phyloP scores from a whole-genome alignment of 2,113 vertebrate genomes.

The Aldabrachelys gigantea region DNA sequence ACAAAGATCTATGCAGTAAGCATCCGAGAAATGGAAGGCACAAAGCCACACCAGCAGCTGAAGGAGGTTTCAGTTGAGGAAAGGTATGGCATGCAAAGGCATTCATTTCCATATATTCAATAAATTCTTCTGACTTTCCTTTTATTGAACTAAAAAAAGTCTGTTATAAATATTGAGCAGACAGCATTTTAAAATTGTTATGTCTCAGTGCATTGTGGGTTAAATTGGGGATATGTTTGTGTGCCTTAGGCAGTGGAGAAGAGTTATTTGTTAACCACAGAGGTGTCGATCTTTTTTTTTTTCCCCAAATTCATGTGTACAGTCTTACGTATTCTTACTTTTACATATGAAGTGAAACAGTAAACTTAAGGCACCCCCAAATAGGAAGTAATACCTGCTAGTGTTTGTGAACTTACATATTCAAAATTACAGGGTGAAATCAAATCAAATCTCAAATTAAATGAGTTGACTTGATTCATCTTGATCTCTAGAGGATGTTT shows the following conservation, averaged over 20 bases:
- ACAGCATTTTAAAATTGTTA: not conserved
- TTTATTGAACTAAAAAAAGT: not conserved
- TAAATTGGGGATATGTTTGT: not conserved
- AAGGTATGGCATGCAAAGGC: slow-evolving; percentile 82
- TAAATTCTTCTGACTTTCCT: not conserved
- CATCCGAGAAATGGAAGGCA: slow-evolving; percentile 94
- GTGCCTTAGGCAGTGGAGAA: not conserved
- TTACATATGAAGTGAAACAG: not conserved
- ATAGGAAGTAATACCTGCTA: not conserved
- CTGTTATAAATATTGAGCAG: not conserved
- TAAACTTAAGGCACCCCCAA: not conserved
- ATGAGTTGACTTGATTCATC: not conserved
- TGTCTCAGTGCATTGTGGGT: not conserved
- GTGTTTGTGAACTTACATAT: not conserved
- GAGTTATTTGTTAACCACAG: not conserved
- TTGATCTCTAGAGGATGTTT: not conserved
- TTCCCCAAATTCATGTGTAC: not conserved
- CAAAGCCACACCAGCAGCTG: slow-evolving; percentile 93
- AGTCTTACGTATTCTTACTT: not conserved
- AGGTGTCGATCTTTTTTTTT: not conserved
- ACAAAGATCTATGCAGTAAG: slow-evolving; percentile 93
- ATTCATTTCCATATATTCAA: not conserved
- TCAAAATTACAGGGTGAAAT: not conserved
- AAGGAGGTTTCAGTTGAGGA: slow-evolving; percentile 91
- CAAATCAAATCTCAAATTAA: not conserved